phyloP scores from a whole-genome alignment of 2,888 invertebrate genomes.

The Chymomyza fuscimana region DNA sequence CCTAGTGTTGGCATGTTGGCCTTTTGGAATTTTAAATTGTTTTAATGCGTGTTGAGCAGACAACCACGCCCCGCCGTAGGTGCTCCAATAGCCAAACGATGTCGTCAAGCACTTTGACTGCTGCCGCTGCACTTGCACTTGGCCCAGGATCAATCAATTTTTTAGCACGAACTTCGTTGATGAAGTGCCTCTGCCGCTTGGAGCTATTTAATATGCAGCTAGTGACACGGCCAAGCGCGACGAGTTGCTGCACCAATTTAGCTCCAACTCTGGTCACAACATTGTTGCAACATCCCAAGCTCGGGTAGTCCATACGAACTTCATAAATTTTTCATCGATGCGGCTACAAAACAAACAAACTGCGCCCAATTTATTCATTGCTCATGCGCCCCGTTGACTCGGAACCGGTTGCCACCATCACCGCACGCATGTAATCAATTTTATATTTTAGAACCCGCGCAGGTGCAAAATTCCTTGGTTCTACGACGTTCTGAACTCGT shows the following conservation, averaged over 20 bases:
- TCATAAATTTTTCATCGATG: conserved; percentile 67
- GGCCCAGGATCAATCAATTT: conserved; percentile 67
- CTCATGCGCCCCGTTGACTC: conserved; percentile 13
- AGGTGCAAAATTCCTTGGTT: conserved; percentile 54
- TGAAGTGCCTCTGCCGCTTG: conserved; percentile 54
- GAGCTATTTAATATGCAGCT: conserved; percentile 64
- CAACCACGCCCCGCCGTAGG: conserved; percentile 23
- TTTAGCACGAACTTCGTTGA: conserved; percentile 59
- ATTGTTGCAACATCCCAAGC: conserved; percentile 23
- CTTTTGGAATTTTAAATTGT: conserved; percentile 69
- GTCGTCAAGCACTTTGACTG: conserved; percentile 53
- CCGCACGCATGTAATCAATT: conserved; percentile 69
- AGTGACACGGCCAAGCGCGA: conserved; percentile 63
- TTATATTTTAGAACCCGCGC: conserved; percentile 65
- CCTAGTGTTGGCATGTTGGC: conserved; percentile 39
- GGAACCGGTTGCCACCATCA: not conserved
- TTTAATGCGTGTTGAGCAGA: conserved; percentile 58
- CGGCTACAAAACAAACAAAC: conserved; percentile 5
- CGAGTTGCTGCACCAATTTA: conserved; percentile 67
- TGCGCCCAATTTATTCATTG: conserved; percentile 17
- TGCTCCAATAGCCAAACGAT: conserved; percentile 39
- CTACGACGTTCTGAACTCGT: conserved; percentile 8
- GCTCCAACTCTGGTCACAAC: conserved; percentile 23
- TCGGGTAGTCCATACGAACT: conserved; percentile 51
- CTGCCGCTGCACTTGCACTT: conserved; percentile 39